Evolutionary conservation across 2,888 invertebrate genomes (phyloP).

Genomic region (Drosophila bunnanda): DNA sequence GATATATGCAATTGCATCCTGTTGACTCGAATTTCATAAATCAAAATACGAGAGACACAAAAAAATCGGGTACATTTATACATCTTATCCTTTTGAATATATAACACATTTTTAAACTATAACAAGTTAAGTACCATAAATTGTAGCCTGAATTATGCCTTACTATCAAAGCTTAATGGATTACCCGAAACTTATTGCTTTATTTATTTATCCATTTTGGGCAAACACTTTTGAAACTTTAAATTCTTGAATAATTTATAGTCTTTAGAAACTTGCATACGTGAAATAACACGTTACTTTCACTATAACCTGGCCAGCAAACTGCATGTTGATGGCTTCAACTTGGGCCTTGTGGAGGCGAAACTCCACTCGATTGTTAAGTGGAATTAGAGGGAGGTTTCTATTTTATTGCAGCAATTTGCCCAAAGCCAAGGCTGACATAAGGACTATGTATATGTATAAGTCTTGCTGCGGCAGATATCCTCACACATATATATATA

Average conservation of each 20-base stretch:
- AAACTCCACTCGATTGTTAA: slow-evolving; percentile 23
- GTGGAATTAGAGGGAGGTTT: slow-evolving; percentile 29
- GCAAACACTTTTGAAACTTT: neutral
- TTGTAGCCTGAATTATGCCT: neutral
- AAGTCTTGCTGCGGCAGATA: slow-evolving; percentile 15
- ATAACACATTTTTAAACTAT: neutral
- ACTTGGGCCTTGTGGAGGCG: neutral
- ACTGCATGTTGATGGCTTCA: slow-evolving; percentile 10
- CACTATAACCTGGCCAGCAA: neutral
- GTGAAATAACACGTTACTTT: neutral
- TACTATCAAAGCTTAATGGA: neutral
- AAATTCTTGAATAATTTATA: slow-evolving; percentile 1
- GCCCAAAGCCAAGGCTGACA: slow-evolving; percentile 34
- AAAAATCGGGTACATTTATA: neutral
- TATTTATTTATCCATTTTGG: neutral
- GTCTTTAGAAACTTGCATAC: slow-evolving; percentile 6
- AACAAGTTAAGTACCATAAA: neutral
- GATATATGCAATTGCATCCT: slow-evolving; percentile 4
- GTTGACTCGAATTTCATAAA: slow-evolving; percentile 5
- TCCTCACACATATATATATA: neutral
- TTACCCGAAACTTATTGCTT: neutral
- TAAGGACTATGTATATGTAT: slow-evolving; percentile 3
- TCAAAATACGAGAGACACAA: neutral
- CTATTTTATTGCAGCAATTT: slow-evolving; percentile 43
- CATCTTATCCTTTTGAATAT: neutral